Base-by-base conservation (phyloP, 2,797 vertebrate genomes). In the Spinibarbus caldwelli region DNA sequence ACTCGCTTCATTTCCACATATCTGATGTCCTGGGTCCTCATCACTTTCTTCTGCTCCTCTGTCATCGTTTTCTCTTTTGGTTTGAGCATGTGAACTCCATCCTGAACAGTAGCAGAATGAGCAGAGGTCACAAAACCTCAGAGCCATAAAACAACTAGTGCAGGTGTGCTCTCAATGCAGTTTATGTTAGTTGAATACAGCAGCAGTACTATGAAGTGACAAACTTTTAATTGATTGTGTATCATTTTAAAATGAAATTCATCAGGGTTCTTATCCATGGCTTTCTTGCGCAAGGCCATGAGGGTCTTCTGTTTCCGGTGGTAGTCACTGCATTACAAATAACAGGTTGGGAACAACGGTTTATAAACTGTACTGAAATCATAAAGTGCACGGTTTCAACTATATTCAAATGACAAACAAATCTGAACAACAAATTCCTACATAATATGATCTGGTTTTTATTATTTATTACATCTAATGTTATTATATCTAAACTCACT, bases 201-300 rank as follows among this genome's bases (percentile, higher is more conserved):
- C 14, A 45, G 11, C 0, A 31, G 26, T 7, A 59, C 45, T 14
- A 4, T 75, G 36, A 3, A 1, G 5, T 4, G 4, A 82, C 92
- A 91, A 83, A 99, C 98, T 97, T 97, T 90, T 76, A 98, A 93
- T 77, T 96, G 90, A 7, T 95, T 87, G 19, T 89, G 95, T 86
- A 97, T 96, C 98, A 99, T 99, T 68, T 97, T 97, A 90, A 93
- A 96, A 92, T 99, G 97, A 92, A 99, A 99, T 92, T 99, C 98
- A 95, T 99, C 98, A 0, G 97, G 97, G 90, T 99, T 99, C 93
- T 97, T 99, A 82, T 99, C 97, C 95, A 96, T 91, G n/a, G 98
- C 97, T 91, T 97, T 99, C 92, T 96, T 97, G 4, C 95, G 96
- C 70, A 99, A 94, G 0, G 96, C 98, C 89, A 92, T 88, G 43